Base-by-base conservation (phyloP, 2,113 vertebrate species). In the Xiphias gladius region DNA sequence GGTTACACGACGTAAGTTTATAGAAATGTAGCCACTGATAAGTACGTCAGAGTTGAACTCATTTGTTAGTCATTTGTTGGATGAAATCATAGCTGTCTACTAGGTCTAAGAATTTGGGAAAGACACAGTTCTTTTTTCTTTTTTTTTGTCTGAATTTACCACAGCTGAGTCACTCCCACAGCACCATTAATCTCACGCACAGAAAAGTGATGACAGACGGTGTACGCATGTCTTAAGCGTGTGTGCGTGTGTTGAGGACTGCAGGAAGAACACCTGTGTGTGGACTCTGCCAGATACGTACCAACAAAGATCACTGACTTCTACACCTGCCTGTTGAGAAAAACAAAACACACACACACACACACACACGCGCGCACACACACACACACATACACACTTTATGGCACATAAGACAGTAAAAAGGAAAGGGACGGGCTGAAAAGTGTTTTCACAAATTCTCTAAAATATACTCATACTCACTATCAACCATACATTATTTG, bases 241-340 rank as follows among this genome's bases (percentile, higher is more conserved):
- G 73, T 61, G 81, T 63, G 67, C 52, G 65, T 84, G 81, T 88
- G 79, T 86, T 83, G 82, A 87, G 57, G 70, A 80, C 87, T 90
- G 85, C 79, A 89, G 78, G 82, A 88, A 61, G 82, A 89, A 89
- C 89, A 91, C 88, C 92, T 92, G 92, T 90, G 90, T 90, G 90
- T 90, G 83, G 80, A 81, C 58, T 57, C 41, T 6, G 62, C 50
- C 19, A 62, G 50, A 80, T 82, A 10, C 17, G 66, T 58, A 88
- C 78, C 81, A 65, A 65, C 80, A 89, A 76, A 87, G 88, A 93
- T 91, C 89, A 88, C 77, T 84, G 75, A 85, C 86, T 76, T 90
- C 81, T 84, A 85, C 89, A 90, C 92, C 86, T 91, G 90, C 85
- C 41, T 75, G 37, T 55, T 61, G 69, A 79, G 73, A 41, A 80